Conservation (phyloP, 30 jellyfish, hydroid and myxozoan species). For the Aurelia aurita complex sp. Pacific region DNA sequence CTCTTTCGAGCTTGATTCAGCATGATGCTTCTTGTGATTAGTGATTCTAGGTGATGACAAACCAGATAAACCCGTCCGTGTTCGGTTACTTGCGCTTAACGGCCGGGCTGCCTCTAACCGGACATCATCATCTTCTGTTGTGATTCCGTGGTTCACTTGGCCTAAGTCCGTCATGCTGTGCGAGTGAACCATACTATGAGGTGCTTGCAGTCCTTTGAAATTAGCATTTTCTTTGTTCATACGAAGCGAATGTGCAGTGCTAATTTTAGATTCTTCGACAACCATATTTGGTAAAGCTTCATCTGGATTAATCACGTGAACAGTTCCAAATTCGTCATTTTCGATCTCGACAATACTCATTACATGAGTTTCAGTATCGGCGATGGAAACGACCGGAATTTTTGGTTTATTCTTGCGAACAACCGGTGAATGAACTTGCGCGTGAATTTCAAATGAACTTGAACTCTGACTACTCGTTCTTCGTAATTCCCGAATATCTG, state of each 20-base stretch:
- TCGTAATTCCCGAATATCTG: conserved; percentile 36
- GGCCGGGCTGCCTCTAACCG: conserved; percentile 30
- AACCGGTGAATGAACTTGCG: conserved; percentile 65
- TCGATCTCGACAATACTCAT: conserved; percentile 62
- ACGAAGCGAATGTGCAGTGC: conserved; percentile 31
- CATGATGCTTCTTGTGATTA: conserved; percentile 24
- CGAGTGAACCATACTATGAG: conserved; percentile 49
- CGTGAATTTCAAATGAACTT: conserved; percentile 60
- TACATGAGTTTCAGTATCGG: conserved; percentile 35
- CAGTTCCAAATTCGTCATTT: conserved; percentile 53
- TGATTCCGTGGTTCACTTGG: conserved; percentile 53
- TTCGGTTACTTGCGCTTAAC: conserved; percentile 49
- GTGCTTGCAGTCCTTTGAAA: conserved; percentile 6
- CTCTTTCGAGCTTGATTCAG: conserved; percentile 13
- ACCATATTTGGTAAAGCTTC: conserved; percentile 70
- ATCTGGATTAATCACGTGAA: conserved; percentile 57
- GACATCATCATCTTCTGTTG: conserved; percentile 53
- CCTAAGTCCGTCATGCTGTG: conserved; percentile 63
- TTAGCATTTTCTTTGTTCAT: conserved; percentile 28
- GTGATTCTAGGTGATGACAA: conserved; percentile 53
- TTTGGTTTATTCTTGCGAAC: conserved; percentile 2
- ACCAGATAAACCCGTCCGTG: conserved; percentile 68
- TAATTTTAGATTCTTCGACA: conserved; percentile 16
- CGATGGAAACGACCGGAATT: not conserved
- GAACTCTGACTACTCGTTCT: conserved; percentile 76